A percentile compares a stretch with the other conserved stretches of the same genome.
phyloP scores from a whole-genome alignment of 2,113 vertebrate species.

The Spea bombifrons region DNA sequence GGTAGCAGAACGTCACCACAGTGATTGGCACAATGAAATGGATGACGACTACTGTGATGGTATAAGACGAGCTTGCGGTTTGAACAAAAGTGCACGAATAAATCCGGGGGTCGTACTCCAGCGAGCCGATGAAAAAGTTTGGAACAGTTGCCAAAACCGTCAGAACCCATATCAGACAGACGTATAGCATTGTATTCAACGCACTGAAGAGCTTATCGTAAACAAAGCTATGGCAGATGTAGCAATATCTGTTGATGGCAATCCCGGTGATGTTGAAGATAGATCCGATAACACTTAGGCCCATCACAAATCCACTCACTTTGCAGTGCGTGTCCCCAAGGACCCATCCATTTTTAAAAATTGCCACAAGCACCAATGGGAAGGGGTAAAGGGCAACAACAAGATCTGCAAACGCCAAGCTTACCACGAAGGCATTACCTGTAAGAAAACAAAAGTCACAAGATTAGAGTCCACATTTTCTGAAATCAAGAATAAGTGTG shows the following conservation, averaged over 20 bases:
- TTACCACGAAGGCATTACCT: slow-evolving; percentile 92
- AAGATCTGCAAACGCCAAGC: slow-evolving; percentile 84
- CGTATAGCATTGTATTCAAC: slow-evolving; percentile 76
- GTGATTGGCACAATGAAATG: slow-evolving; percentile 87
- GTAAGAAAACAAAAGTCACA: slow-evolving; percentile 50
- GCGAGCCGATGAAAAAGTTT: slow-evolving; percentile 83
- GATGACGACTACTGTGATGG: slow-evolving; percentile 74
- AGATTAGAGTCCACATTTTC: background rate
- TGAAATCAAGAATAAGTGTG: background rate
- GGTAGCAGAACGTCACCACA: slow-evolving; percentile 86
- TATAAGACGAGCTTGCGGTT: slow-evolving; percentile 80
- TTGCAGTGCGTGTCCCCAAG: slow-evolving; percentile 83
- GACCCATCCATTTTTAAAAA: slow-evolving; percentile 84
- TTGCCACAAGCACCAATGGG: slow-evolving; percentile 81
- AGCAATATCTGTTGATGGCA: slow-evolving; percentile 87
- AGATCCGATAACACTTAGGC: slow-evolving; percentile 85
- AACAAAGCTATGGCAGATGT: slow-evolving; percentile 81
- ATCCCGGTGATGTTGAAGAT: slow-evolving; percentile 92
- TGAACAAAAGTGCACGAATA: slow-evolving; percentile 90
- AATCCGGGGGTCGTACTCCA: slow-evolving; percentile 80
- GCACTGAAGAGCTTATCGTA: slow-evolving; percentile 77
- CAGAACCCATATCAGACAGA: slow-evolving; percentile 77
- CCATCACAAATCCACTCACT: slow-evolving; percentile 90
- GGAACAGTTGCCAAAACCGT: slow-evolving; percentile 78
- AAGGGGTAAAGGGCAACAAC: slow-evolving; percentile 89